A percentile compares a stretch with the other conserved stretches of the same genome.
phyloP scores from a whole-genome alignment of 2,113 vertebrate genomes.

The Fukomys damarensis region DNA sequence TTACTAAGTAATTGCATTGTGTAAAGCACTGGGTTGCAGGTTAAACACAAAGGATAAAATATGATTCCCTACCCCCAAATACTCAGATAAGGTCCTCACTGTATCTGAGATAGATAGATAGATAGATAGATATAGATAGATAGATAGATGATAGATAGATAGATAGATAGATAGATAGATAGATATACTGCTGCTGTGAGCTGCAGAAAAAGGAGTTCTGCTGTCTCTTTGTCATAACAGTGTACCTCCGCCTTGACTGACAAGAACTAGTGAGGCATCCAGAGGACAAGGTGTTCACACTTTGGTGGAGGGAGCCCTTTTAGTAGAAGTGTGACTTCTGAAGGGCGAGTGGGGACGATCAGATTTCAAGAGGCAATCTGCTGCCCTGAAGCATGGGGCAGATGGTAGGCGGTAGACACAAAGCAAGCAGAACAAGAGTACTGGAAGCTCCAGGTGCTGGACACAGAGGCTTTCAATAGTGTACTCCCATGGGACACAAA shows the following conservation, averaged over 20 bases:
- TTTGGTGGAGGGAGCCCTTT: neutral
- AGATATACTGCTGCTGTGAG: neutral
- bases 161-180: no score
- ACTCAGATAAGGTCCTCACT: neutral
- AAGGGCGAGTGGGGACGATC: neutral
- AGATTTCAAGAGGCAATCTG: slow-evolving; percentile 21
- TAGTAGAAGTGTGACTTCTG: slow-evolving; percentile 35
- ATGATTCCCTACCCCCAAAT: neutral
- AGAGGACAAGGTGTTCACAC: neutral
- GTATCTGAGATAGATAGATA: neutral
- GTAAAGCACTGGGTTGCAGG: neutral
- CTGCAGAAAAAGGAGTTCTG: neutral
- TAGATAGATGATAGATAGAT: no score
- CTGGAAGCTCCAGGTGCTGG: neutral
- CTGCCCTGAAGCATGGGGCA: neutral
- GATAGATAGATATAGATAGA: no score
- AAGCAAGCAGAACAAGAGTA: neutral
- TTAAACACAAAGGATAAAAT: neutral
- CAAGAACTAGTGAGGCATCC: neutral
- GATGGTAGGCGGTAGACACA: slow-evolving; percentile 9
- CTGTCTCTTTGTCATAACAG: neutral
- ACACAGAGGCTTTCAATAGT: neutral
- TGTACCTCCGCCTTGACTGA: neutral
- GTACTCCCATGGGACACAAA: neutral
- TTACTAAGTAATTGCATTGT: neutral